Evolutionary conservation across 2,113 vertebrate species (phyloP).

Genomic region (Rhadina sibilatrix): DNA sequence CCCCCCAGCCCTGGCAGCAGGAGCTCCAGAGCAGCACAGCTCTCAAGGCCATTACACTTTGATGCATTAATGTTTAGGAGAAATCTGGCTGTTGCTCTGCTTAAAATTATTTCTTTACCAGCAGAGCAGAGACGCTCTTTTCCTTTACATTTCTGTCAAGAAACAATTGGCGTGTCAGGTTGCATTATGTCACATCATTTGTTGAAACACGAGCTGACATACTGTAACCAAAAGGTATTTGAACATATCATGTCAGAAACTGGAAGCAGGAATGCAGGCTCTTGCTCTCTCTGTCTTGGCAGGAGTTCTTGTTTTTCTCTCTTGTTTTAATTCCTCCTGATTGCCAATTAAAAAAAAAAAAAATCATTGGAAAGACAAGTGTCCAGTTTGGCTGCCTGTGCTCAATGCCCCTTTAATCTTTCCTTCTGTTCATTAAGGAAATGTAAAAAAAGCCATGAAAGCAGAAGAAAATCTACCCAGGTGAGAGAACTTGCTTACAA

Average conservation of each 20-base stretch:
- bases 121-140: neutral
- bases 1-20: neutral
- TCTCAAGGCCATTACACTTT: neutral
- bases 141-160: slow-evolving; percentile 50
- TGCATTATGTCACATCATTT: slow-evolving; percentile 41
- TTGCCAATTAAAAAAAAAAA: neutral
- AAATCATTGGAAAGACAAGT: neutral
- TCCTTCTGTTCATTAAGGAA: neutral
- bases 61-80: neutral
- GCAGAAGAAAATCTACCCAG: neutral
- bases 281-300: slow-evolving; percentile 12
- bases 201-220: slow-evolving; percentile 54
- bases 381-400: neutral
- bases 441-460: neutral
- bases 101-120: slow-evolving; percentile 37
- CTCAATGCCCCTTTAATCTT: neutral
- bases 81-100: neutral
- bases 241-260: slow-evolving; percentile 57
- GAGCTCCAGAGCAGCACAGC: neutral
- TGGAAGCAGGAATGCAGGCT: neutral
- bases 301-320: slow-evolving; percentile 19
- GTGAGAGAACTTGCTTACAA: neutral
- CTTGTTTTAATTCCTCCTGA: slow-evolving; percentile 52
- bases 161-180: slow-evolving; percentile 54
- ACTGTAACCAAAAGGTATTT: slow-evolving; percentile 60